Conservation (phyloP, 2,797 vertebrate species). For the Tolypeutes matacus region DNA sequence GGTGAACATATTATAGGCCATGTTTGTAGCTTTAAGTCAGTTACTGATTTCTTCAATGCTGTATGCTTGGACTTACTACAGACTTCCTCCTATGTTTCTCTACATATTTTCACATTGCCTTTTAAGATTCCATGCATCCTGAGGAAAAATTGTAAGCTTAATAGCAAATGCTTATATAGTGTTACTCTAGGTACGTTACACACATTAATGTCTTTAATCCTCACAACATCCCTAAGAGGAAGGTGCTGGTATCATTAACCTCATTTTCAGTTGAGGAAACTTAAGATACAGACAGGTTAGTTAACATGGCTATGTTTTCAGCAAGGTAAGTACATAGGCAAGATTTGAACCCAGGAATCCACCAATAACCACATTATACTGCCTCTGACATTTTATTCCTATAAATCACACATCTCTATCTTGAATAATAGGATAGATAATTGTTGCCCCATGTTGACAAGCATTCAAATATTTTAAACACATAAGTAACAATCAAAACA, state of each 20-base stretch:
- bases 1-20: not conserved
- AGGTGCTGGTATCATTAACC: not conserved
- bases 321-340: not conserved
- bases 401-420: not conserved
- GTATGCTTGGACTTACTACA: not conserved
- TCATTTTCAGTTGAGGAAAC: not conserved
- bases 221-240: conserved; percentile 1
- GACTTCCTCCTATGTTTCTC: not conserved
- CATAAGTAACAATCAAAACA: conserved; percentile 2
- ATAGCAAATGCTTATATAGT: conserved; percentile 1
- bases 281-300: not conserved
- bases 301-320: not conserved
- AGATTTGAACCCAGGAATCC: not conserved
- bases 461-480: conserved; percentile 34
- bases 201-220: not conserved
- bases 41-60: conserved; percentile 24
- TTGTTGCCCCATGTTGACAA: not conserved
- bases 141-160: conserved; percentile 7
- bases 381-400: not conserved
- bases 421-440: not conserved
- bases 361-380: not conserved
- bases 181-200: not conserved
- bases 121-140: conserved; percentile 11
- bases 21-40: not conserved
- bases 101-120: not conserved